A percentile compares a stretch with the other conserved stretches of the same genome.
phyloP scores from a whole-genome alignment of 2,113 vertebrate genomes.

The Ptychochromis oligacanthus region DNA sequence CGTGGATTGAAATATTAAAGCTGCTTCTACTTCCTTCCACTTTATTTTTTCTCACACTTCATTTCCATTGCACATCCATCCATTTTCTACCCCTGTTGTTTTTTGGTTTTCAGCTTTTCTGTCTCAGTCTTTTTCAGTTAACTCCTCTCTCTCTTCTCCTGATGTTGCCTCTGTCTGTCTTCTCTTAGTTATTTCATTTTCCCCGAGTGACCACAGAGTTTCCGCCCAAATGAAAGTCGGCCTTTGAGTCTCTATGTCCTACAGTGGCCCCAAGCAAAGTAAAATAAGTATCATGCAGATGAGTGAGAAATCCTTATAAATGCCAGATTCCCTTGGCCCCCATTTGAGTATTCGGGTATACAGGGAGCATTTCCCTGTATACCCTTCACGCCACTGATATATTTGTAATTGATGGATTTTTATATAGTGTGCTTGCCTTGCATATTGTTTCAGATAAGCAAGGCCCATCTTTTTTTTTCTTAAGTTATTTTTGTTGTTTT shows the following conservation, averaged over 20 bases:
- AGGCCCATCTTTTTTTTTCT: background rate
- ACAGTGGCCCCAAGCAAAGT: conserved; percentile 24
- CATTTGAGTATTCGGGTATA: too few relatives aligned
- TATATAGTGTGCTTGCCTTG: conserved; percentile 2
- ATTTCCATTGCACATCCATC: conserved; percentile 15
- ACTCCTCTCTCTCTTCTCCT: background rate
- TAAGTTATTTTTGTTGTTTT: background rate
- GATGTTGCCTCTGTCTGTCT: background rate
- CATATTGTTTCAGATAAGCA: conserved; percentile 7
- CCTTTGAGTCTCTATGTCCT: conserved; percentile 21
- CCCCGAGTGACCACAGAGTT: background rate
- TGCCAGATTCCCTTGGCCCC: conserved; percentile 10
- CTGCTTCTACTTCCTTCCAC: conserved; percentile 21
- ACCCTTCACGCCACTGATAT: background rate
- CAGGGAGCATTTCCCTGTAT: background rate
- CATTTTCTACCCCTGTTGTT: background rate
- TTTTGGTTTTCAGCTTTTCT: conserved; percentile 32
- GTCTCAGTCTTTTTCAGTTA: background rate
- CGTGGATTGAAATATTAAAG: conserved; percentile 8
- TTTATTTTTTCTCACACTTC: conserved; percentile 13
- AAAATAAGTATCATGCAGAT: conserved; percentile 12
- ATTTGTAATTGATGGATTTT: conserved; percentile 45
- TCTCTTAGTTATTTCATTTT: background rate
- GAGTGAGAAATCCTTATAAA: conserved; percentile 49
- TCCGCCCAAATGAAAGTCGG: conserved; percentile 2